These are phyloP conservation scores for Phalacrocorax brasilianus DNA, from an alignment of 2,113 vertebrate species.

Conservation along the genomic window DNA sequence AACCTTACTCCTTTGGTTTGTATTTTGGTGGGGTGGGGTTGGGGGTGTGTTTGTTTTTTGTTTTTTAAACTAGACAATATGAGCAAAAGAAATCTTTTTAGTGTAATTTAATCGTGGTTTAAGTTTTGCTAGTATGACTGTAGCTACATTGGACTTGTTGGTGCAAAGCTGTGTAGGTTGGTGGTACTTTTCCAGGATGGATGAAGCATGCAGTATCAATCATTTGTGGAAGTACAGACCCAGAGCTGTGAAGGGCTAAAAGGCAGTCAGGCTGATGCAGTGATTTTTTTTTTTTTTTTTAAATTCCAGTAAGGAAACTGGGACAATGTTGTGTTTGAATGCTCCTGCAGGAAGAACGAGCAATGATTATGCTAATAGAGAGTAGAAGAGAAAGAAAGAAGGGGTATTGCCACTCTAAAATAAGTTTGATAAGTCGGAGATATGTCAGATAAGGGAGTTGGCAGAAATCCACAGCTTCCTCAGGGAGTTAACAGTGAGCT, in stretches of 20 bases:
- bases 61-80: not conserved
- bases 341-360: not conserved
- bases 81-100: not conserved
- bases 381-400: not conserved
- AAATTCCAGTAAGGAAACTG: not conserved
- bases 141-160: not conserved
- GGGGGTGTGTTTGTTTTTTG: too few relatives aligned
- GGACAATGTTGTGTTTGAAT: not conserved
- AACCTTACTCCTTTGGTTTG: not conserved
- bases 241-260: not conserved
- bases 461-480: not conserved
- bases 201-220: accelerated
- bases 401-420: not conserved
- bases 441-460: not conserved
- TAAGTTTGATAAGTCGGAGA: not conserved
- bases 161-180: not conserved
- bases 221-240: not conserved
- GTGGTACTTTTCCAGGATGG: not conserved
- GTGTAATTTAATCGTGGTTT: not conserved
- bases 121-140: not conserved
- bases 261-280: not conserved
- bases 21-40: not conserved
- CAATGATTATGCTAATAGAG: not conserved
- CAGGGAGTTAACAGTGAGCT: not conserved
- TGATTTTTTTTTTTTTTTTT: not conserved